A percentile compares a stretch with the other conserved stretches of the same genome.
Conservation (phyloP, 2,888 invertebrate genomes). For the Drosophila vallismaia region DNA sequence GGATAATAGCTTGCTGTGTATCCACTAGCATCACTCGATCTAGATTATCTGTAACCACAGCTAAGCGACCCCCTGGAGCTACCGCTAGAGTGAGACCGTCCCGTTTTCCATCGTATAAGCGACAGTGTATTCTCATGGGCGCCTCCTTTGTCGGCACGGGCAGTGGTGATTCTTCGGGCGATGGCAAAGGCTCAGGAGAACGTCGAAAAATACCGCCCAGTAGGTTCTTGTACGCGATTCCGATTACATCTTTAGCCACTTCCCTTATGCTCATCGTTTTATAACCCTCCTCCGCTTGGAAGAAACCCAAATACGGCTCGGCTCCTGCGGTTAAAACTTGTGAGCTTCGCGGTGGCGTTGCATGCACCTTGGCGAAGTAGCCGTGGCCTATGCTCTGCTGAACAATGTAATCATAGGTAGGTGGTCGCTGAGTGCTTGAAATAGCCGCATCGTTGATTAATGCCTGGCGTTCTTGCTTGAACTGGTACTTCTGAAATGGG, state of each 20-base stretch:
- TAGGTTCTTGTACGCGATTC: conserved; percentile 89
- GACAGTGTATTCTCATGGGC: conserved; percentile 91
- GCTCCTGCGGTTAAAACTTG: conserved; percentile 91
- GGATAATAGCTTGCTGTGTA: conserved; percentile 89
- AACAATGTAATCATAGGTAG: conserved; percentile 93
- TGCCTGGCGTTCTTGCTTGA: conserved; percentile 89
- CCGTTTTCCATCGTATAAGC: conserved; percentile 91
- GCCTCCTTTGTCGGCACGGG: conserved; percentile 85
- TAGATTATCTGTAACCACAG: conserved; percentile 92
- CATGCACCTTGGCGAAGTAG: conserved; percentile 86
- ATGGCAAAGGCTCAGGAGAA: conserved; percentile 83
- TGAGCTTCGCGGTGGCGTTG: conserved; percentile 90
- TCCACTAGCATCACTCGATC: conserved; percentile 95
- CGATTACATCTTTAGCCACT: conserved; percentile 93
- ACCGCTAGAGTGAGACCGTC: conserved; percentile 90
- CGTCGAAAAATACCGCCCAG: conserved; percentile 87
- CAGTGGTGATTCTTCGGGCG: conserved; percentile 61
- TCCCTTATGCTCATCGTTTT: conserved; percentile 92
- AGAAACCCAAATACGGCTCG: conserved; percentile 94
- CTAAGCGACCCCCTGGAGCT: conserved; percentile 89
- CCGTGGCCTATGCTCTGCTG: conserved; percentile 83
- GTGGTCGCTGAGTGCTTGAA: conserved; percentile 87
- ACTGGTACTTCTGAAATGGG: conserved; percentile 94
- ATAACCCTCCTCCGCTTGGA: conserved; percentile 94
- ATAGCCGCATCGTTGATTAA: conserved; percentile 90